These are phyloP conservation scores for Helicoverpa armigera DNA, from an alignment of 1,140 invertebrate species.

Conservation along the genomic window DNA sequence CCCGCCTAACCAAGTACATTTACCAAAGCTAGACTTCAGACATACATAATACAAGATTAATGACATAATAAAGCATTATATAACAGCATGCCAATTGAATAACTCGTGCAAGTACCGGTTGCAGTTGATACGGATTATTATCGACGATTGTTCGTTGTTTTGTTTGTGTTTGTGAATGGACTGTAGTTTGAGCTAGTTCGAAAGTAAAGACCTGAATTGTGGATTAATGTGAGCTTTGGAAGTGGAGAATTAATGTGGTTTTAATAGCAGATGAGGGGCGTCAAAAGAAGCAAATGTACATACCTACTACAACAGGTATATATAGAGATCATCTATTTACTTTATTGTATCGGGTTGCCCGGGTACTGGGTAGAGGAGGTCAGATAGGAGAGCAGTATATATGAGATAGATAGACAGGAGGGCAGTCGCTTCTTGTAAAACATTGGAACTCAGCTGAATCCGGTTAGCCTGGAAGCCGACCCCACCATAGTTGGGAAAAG, in stretches of 20 bases:
- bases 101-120: slow-evolving; percentile 12
- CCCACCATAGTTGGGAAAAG: too few species aligned
- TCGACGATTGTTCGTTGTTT: not conserved
- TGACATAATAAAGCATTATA: not conserved
- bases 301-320: too few species aligned
- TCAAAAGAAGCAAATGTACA: too few species aligned
- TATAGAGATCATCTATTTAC: too few species aligned
- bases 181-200: not conserved
- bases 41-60: not conserved
- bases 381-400: too few species aligned
- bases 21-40: slow-evolving; percentile 5
- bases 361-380: too few species aligned
- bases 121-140: not conserved
- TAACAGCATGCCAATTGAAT: slow-evolving; percentile 25
- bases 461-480: too few species aligned
- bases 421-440: too few species aligned
- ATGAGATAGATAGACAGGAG: too few species aligned
- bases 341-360: too few species aligned
- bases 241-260: not conserved
- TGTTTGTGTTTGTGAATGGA: slow-evolving; percentile 26
- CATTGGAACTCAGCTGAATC: too few species aligned
- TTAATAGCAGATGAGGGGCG: not conserved
- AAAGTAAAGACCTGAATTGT: not conserved
- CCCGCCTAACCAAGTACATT: not conserved
- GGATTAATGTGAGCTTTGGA: not conserved